phyloP scores from a whole-genome alignment of 2,113 vertebrate genomes.

The Bambusicola thoracicus region DNA sequence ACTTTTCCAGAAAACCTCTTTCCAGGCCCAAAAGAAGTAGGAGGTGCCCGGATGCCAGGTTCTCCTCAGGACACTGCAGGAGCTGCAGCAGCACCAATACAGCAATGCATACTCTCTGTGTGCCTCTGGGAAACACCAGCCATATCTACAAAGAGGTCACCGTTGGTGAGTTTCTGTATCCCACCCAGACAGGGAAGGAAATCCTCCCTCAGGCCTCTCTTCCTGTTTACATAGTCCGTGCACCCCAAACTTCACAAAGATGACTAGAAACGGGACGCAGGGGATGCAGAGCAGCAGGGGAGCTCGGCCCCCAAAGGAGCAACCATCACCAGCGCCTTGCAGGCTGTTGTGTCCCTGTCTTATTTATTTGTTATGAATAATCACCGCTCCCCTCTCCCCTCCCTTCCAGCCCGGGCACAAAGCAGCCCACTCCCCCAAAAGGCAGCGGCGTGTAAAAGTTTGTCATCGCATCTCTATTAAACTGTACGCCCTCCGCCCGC shows the following conservation, averaged over 20 bases:
- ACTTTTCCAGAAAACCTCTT: not conserved
- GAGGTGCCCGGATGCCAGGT: not conserved
- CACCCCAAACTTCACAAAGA: not conserved
- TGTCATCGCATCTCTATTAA: conserved; percentile 47
- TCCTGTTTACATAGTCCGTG: not conserved
- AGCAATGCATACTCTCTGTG: accelerated
- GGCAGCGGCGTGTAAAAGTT: not conserved
- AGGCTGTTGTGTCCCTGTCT: not conserved
- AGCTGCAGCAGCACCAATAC: accelerated
- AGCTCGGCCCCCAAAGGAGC: accelerated
- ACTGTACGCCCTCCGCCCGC: not conserved
- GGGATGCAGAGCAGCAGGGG: not conserved
- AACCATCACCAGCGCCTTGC: accelerated
- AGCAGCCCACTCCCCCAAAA: not conserved
- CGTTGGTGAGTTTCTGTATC: not conserved
- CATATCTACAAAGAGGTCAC: not conserved
- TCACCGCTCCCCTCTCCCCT: not conserved
- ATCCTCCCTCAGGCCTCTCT: not conserved
- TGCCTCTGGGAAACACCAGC: not conserved
- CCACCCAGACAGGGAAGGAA: not conserved
- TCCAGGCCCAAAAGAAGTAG: not conserved
- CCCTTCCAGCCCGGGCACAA: not conserved
- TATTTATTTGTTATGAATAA: not conserved
- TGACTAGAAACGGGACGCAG: too few species aligned
- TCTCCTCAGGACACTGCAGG: not conserved